Base-by-base conservation (phyloP, 2,797 vertebrate species). In the Alca torda region DNA sequence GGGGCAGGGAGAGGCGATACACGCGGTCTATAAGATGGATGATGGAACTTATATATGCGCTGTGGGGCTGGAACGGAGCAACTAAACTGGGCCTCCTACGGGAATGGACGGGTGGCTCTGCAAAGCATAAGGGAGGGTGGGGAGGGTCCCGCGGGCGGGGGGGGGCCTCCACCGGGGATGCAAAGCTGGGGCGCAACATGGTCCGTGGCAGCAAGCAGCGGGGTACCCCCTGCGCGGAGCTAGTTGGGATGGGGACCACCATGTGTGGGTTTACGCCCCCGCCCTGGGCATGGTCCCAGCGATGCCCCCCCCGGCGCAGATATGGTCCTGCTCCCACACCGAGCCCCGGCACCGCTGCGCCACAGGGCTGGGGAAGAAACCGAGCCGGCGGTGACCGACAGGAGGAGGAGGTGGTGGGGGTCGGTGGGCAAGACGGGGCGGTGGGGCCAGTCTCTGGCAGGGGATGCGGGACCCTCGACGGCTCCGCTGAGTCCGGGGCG, bases 401-500 rank as follows among this genome's bases (percentile, higher is more conserved):
- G 82, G 72, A 69, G 8, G 19, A 54, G 57, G 75, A 50, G 72
- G 35, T 4, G 48, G 21, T 2, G 37, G 53, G 87, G 79, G 21
- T 3, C 3, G 53, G 39, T 15, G 85, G 39, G 72, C 26, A 23
- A 10, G 60, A 61, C 8, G 16, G 80, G 89, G 75, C 0, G 4
- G 19, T 28, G 68, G 83, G 72, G 64, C 89, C 91, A 93, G 93
- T 96, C 95, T 77, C 72, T 83, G 89, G 80, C 79, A 46, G 80
- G 68, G 81, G 39, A 3, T 4, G 12, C 20, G 16, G 91, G 89
- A 77, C 80, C 91, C 60, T 83, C 6, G 30, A 31, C 3, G 30
- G 73, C 80, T 92, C 95, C 21, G n/a, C 96, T 92, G 96, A 96
- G 94, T 95, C 93, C 91, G 50, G 93, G 94, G 91, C 20, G 15